phyloP scores from a whole-genome alignment of 2,888 invertebrate species.

The Fragum whitleyi region DNA sequence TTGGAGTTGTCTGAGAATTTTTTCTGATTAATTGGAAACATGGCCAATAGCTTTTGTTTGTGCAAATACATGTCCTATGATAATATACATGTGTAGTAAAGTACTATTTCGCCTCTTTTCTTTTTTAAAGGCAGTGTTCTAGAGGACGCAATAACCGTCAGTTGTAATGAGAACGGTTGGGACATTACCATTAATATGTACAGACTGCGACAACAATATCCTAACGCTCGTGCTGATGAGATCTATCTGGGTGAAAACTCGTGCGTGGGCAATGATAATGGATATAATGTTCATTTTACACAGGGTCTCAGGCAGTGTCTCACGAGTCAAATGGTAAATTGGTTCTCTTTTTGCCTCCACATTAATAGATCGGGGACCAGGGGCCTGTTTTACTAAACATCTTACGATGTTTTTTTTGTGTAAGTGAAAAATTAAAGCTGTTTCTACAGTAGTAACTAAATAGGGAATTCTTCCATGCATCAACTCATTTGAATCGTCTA shows the following conservation, averaged over 20 bases:
- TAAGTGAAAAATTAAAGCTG: too few relatives aligned
- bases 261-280: slow-evolving; percentile 41
- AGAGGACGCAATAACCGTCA: slow-evolving; percentile 32
- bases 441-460: too few relatives aligned
- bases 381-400: too few relatives aligned
- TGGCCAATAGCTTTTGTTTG: too few relatives aligned
- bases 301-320: slow-evolving; percentile 49
- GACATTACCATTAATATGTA: slow-evolving; percentile 49
- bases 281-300: slow-evolving; percentile 32
- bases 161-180: slow-evolving; percentile 61
- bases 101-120: too few relatives aligned
- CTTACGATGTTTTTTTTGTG: too few relatives aligned
- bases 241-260: slow-evolving; percentile 59
- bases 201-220: slow-evolving; percentile 27
- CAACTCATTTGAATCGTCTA: neutral
- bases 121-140: neutral
- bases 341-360: neutral
- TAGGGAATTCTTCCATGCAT: too few relatives aligned
- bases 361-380: neutral
- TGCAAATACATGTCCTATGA: too few relatives aligned
- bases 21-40: too few relatives aligned
- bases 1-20: too few relatives aligned
- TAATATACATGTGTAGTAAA: too few relatives aligned
- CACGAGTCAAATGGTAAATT: slow-evolving; percentile 47
- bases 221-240: slow-evolving; percentile 37